These are phyloP conservation scores for Mesitornis unicolor DNA, from an alignment of 2,113 vertebrate species.

Conservation along the genomic window DNA sequence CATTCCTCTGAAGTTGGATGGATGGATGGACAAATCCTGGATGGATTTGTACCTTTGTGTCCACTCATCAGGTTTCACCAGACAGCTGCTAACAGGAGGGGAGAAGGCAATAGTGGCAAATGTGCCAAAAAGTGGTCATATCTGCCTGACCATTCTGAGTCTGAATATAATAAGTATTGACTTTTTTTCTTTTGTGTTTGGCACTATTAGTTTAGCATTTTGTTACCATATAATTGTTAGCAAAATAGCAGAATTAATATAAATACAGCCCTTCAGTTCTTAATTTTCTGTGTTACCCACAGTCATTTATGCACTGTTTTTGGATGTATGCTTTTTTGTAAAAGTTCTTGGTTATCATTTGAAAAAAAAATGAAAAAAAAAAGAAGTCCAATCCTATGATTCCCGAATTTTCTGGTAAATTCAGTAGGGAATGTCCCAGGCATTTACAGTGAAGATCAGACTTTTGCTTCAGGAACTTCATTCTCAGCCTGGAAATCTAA, in stretches of 20 bases:
- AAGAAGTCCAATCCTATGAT: neutral
- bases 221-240: slow-evolving; percentile 24
- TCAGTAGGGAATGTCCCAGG: neutral
- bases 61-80: neutral
- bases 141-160: slow-evolving; percentile 7
- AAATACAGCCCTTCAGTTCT: neutral
- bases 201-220: slow-evolving; percentile 4
- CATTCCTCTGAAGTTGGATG: neutral
- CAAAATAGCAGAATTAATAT: neutral
- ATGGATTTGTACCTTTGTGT: neutral
- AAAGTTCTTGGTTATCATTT: neutral
- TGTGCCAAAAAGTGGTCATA: slow-evolving; percentile 25
- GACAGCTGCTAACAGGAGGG: neutral
- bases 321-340: neutral
- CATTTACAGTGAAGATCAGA: neutral
- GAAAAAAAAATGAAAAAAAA: neutral
- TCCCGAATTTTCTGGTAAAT: neutral
- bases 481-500: neutral
- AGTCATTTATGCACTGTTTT: neutral
- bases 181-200: neutral
- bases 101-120: slow-evolving; percentile 25
- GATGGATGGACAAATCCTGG: too few species aligned
- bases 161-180: slow-evolving; percentile 25
- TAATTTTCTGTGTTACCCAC: neutral
- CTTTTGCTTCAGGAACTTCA: neutral